Percentiles rank a stretch among this genome's conserved stretches.
Conservation (phyloP, 2,888 invertebrate genomes). For the Limnephilus lunatus region DNA sequence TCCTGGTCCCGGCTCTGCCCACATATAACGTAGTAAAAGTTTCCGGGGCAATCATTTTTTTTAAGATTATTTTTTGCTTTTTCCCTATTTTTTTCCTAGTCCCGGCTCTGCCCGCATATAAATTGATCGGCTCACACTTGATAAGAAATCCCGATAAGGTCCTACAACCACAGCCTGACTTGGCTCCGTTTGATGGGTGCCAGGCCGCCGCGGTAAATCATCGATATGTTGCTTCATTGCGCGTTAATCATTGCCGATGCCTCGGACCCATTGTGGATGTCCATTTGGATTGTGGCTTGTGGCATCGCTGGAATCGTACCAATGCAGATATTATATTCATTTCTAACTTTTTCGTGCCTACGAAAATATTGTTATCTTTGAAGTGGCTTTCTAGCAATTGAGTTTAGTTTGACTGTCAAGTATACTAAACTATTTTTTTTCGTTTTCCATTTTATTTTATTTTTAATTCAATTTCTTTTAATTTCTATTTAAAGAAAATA, state of each 20-base stretch:
- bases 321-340: conserved; percentile 8
- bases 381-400: neutral
- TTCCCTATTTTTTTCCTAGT: neutral
- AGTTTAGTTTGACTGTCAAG: neutral
- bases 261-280: conserved; percentile 22
- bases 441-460: no score
- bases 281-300: neutral
- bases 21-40: no score
- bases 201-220: conserved; percentile 52
- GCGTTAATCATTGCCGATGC: conserved; percentile 34
- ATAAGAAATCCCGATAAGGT: conserved; percentile 57
- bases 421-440: neutral
- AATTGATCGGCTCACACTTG: conserved; percentile 56
- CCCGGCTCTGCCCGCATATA: conserved; percentile 35
- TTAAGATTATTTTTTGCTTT: neutral
- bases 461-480: no score
- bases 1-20: no score
- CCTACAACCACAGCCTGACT: conserved; percentile 10
- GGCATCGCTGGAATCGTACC: neutral
- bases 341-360: neutral
- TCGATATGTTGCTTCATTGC: conserved; percentile 47
- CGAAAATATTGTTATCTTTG: neutral
- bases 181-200: conserved; percentile 44
- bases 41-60: no score
- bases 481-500: no score